These are phyloP conservation scores for Hemicordylus capensis DNA, from an alignment of 2,113 vertebrate species.

Conservation along the genomic window DNA sequence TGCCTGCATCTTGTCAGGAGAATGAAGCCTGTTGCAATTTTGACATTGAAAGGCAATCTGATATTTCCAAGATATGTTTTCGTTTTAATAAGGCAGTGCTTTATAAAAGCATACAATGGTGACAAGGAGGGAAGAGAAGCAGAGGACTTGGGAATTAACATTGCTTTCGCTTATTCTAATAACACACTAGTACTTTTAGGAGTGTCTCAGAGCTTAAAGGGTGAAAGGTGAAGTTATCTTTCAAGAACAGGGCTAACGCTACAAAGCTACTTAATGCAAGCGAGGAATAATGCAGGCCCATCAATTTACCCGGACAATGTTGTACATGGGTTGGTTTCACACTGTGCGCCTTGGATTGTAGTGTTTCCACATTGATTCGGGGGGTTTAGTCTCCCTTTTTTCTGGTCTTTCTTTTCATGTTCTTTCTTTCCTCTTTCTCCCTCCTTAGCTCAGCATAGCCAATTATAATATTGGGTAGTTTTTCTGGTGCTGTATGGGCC, in stretches of 20 bases:
- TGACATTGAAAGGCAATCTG: constrained; percentile 29
- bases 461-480: constrained; percentile 9
- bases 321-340: constrained; percentile 59
- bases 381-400: constrained; percentile 1
- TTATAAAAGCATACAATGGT: constrained; percentile 23
- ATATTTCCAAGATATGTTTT: constrained; percentile 22
- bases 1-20: fast-evolving
- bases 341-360: constrained; percentile 6
- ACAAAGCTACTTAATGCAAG: constrained; percentile 57
- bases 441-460: background rate
- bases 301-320: constrained; percentile 45
- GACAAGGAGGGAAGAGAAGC: constrained; percentile 64
- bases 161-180: constrained; percentile 55
- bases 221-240: constrained; percentile 70
- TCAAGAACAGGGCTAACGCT: constrained; percentile 60
- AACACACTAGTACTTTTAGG: constrained; percentile 59
- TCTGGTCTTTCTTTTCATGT: background rate
- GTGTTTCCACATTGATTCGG: constrained; percentile 39
- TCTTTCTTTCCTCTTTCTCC: background rate
- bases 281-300: constrained; percentile 55
- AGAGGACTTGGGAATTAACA: constrained; percentile 55
- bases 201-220: constrained; percentile 59
- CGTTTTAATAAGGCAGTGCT: constrained; percentile 37
- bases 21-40: background rate
- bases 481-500: background rate